Conservation (phyloP, 2,797 vertebrate species). For the Lepidocolaptes lacrymiger region DNA sequence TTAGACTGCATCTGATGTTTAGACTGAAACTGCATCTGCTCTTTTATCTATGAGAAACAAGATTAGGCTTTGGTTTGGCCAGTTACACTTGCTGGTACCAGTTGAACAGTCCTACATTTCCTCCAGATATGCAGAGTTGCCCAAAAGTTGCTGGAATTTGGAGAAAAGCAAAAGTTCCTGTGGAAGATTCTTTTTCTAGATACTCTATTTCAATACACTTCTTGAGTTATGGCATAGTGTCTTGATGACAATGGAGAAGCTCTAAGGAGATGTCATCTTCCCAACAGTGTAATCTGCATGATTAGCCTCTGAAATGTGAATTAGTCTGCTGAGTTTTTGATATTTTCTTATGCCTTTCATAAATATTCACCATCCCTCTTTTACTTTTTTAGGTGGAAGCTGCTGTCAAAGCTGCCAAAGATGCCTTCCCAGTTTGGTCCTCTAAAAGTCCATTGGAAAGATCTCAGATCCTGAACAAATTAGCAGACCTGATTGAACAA, state of each 20-base stretch:
- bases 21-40: neutral
- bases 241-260: neutral
- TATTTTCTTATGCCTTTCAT: neutral
- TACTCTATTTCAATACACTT: neutral
- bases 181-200: neutral
- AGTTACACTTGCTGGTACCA: neutral
- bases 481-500: constrained; percentile 90
- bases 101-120: neutral
- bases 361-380: neutral
- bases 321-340: neutral
- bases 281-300: neutral
- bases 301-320: neutral
- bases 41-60: neutral
- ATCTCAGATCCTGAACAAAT: constrained; percentile 83
- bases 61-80: neutral
- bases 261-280: neutral
- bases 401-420: constrained; percentile 88
- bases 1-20: neutral
- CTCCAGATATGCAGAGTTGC: neutral
- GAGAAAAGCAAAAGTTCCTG: neutral
- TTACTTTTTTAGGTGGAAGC: constrained; percentile 82
- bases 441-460: constrained; percentile 84
- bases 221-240: neutral
- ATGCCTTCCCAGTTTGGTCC: constrained; percentile 90
- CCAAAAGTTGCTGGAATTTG: neutral